Evolutionary conservation across 1,140 invertebrate genomes (phyloP).

Genomic region (Heliconius nattereri): DNA sequence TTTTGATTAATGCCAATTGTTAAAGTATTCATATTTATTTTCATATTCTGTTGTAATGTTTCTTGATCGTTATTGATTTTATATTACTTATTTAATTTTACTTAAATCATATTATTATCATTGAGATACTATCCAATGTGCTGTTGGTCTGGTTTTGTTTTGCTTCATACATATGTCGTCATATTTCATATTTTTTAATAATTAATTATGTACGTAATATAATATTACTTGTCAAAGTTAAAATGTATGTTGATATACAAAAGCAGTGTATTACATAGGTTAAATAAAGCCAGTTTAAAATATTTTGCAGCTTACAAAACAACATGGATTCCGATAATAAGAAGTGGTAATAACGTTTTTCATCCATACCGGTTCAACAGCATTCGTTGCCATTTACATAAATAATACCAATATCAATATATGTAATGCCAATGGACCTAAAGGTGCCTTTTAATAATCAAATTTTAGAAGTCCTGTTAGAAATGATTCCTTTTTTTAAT

Average conservation of each 20-base stretch:
- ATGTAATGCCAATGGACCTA: too few species aligned
- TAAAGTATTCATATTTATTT: not conserved
- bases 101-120: too few species aligned
- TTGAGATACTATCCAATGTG: too few species aligned
- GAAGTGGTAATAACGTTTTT: conserved; percentile 59
- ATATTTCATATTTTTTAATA: too few species aligned
- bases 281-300: conserved; percentile 33
- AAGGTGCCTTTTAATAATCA: not conserved
- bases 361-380: conserved; percentile 61
- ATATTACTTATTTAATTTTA: too few species aligned
- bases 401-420: conserved; percentile 20
- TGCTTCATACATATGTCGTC: too few species aligned
- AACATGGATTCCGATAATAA: conserved; percentile 41
- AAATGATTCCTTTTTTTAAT: not conserved
- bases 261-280: conserved; percentile 14
- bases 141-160: too few species aligned
- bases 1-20: not conserved
- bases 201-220: not conserved
- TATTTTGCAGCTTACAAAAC: conserved; percentile 34
- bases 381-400: conserved; percentile 73
- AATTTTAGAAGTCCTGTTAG: not conserved
- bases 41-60: not conserved
- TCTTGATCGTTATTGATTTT: too few species aligned
- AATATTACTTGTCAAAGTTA: not conserved
- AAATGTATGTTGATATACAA: not conserved